phyloP scores from a whole-genome alignment of 2,113 vertebrate species.

The Albula glossodonta region DNA sequence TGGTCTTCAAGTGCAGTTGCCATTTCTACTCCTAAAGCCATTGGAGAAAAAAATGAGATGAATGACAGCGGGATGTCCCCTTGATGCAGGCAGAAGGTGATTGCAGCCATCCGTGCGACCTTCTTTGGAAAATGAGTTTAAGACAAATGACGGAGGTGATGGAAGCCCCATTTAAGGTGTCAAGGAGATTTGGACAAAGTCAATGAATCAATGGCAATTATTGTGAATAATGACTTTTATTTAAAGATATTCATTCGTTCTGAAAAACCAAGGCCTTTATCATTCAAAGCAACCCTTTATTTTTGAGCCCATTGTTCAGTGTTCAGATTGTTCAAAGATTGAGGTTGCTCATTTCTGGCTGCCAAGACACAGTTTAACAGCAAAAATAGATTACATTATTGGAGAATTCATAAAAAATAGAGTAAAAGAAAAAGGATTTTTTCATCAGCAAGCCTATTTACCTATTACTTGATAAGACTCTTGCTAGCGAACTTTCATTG shows the following conservation, averaged over 20 bases:
- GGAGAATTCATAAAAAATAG: not conserved
- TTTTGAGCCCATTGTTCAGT: not conserved
- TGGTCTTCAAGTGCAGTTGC: not conserved
- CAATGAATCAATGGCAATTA: conserved; percentile 14
- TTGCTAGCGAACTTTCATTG: not conserved
- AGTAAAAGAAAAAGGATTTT: not conserved
- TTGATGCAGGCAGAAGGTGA: conserved; percentile 19
- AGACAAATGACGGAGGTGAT: conserved; percentile 12
- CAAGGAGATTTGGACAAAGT: conserved; percentile 3
- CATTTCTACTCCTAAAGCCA: not conserved
- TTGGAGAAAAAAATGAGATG: not conserved
- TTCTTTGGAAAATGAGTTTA: conserved; percentile 24
- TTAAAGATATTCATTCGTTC: not conserved
- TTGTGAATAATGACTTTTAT: conserved; percentile 12
- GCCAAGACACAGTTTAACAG: not conserved
- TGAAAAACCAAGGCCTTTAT: not conserved
- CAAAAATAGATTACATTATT: not conserved
- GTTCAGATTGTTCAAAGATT: conserved; percentile 4
- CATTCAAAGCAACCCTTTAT: not conserved
- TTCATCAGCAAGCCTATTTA: not conserved
- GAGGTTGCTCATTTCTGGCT: not conserved
- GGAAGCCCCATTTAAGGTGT: not conserved
- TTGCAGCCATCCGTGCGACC: conserved; percentile 23
- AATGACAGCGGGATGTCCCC: conserved; percentile 10
- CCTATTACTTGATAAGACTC: not conserved